phyloP scores from a whole-genome alignment of 2,888 invertebrate species.

The Rhamnusium bicolor region DNA sequence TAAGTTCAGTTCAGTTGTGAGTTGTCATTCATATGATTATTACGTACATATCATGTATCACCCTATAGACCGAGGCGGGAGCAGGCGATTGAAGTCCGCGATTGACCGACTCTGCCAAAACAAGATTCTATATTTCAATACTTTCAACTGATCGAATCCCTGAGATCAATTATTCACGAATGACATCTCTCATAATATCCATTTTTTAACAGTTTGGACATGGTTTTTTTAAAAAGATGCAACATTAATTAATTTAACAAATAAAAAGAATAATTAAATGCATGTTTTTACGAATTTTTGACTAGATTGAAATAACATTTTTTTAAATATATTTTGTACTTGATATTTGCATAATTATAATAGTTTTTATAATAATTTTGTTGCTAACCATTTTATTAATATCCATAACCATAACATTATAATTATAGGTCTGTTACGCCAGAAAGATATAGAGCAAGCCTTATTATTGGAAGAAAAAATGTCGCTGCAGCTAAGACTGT shows the following conservation, averaged over 20 bases:
- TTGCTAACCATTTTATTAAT: background rate
- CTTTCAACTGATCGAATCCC: no score
- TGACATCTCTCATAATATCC: no score
- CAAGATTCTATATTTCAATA: no score
- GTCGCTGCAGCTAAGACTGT: constrained; percentile 84
- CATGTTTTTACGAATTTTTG: background rate
- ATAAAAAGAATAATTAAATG: background rate
- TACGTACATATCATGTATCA: no score
- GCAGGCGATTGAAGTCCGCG: no score
- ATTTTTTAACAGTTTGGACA: background rate
- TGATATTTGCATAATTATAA: background rate
- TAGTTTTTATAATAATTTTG: background rate
- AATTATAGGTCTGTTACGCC: constrained; percentile 83
- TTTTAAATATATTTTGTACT: background rate
- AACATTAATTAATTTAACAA: background rate
- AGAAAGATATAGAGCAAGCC: constrained; percentile 91
- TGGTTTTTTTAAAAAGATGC: background rate
- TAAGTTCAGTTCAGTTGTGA: no score
- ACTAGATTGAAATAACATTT: background rate
- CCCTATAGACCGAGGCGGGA: no score
- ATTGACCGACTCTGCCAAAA: no score
- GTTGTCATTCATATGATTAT: no score
- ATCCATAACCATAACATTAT: background rate
- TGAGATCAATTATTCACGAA: no score
- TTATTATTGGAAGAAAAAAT: constrained; percentile 91